Base-by-base conservation (phyloP, 2,888 invertebrate genomes). In the Amiota minor region DNA sequence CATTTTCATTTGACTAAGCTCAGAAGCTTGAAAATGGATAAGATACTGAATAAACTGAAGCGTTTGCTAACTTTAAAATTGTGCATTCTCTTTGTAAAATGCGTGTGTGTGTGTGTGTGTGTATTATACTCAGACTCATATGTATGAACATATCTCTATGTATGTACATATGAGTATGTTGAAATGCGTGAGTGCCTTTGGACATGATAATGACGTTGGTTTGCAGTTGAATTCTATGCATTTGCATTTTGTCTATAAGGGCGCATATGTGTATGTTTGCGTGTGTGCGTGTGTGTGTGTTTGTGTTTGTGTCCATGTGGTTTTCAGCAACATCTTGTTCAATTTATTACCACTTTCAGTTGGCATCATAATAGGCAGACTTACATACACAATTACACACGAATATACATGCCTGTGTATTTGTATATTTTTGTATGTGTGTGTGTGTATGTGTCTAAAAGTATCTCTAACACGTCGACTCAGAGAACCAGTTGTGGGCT, bases 281-380 rank as follows among this genome's bases (percentile, higher is more conserved):
- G 46, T 18, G 23, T 50, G 50, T 68, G 23, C 59, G 55, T 18
- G 55, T 69, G 53, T 65, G 56, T 47, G n/a, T 70, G 67, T 64
- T 18, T 20, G 69, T 62, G 47, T 20, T 46, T 59, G 80, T 76
- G 71, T 81, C 78, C 70, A 78, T 86, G 84, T 80, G 86, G 85
- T 82, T 87, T 86, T 79, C 80, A 80, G 85, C 80, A 85, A 85
- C 85, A 85, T 85, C 87, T 87, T 85, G 86, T 85, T 80, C 87
- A 87, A 85, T 86, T 86, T 85, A 85, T 85, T 85, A 87, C 86
- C 86, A 85, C 86, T 87, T 85, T 85, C 81, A 85, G 83, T 87
- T 83, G 80, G 84, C 85, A 86, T 79, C 86, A 81, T 83, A 87
- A 83, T 85, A 86, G 81, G 80, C 78, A 79, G 76, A 78, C 73